phyloP scores from a whole-genome alignment of 2,797 vertebrate species.

The Pelobates cultripes region DNA sequence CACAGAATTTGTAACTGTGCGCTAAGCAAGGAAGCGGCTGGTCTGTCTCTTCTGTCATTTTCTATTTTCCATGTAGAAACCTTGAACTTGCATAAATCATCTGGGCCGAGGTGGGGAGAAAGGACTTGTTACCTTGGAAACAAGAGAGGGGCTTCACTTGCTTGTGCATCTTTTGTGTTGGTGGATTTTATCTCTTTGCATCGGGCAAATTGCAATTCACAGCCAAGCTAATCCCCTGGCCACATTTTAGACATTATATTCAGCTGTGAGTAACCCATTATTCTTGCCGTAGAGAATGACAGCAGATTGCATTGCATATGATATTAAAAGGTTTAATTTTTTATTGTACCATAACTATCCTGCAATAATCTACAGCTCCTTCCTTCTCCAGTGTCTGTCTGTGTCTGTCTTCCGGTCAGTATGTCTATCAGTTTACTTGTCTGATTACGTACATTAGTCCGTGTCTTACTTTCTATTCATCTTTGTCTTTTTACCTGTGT shows the following conservation, averaged over 20 bases:
- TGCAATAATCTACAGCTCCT: no score
- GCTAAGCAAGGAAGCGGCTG: conserved; percentile 3
- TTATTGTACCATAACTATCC: not conserved
- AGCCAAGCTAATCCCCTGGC: conserved; percentile 25
- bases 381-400: no score
- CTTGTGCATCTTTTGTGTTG: conserved; percentile 71
- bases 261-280: conserved; percentile 29
- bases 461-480: no score
- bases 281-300: not conserved
- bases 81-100: conserved; percentile 74
- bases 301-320: not conserved
- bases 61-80: conserved; percentile 55
- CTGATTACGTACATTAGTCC: no score
- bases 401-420: no score
- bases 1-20: not conserved
- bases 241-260: conserved; percentile 19
- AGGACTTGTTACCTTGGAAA: conserved; percentile 73
- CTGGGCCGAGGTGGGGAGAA: conserved; percentile 64
- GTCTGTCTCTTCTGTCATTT: conserved; percentile 17
- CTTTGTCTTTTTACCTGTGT: no score
- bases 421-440: no score
- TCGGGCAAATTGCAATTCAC: conserved; percentile 47
- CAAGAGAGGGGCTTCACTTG: conserved; percentile 70
- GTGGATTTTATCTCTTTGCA: conserved; percentile 64
- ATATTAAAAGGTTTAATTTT: not conserved